Evolutionary conservation across 2,797 vertebrate species (phyloP), one percentile per base, ranked within the genome.

Genomic region (Sebastes cheni): DNA sequence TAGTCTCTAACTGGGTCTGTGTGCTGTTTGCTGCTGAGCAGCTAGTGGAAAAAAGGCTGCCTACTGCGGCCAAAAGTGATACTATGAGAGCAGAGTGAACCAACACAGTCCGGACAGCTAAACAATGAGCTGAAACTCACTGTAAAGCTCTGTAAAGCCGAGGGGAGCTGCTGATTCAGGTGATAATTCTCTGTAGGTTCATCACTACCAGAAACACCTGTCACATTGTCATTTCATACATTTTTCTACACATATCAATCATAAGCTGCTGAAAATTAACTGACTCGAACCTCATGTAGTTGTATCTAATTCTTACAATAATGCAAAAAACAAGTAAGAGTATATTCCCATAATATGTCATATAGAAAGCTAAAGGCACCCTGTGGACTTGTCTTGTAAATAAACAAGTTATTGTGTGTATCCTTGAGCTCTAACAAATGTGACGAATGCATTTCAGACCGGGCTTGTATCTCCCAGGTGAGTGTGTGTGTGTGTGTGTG

Each of bases 41-140:
- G 50, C 18, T 52, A 10, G 50, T 52, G 58, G 25, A 60, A 30
- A 29, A 30, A 16, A 30, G 58, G 27, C 27, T 18, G 7, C 46
- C 46, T 50, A 0, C 46, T 50, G 7, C 46, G 0, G 27, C 27
- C 58, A 56, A 56, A 56, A 56, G 0, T 22, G 20, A 54, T 0
- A 22, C 52, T 50, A 50, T 50, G 46, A 54, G 52, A 54, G 52
- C 9, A 54, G 52, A 54, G 52, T 54, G 52, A 54, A 50, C 46
- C 18, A 50, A 50, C 46, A 50, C 46, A 50, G 46, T 8, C 46
- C 16, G 0, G 46, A 50, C 46, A 50, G 46, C 46, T 50, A 50
- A 50, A 50, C 46, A 50, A 46, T 46, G 42, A 46, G 42, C 42
- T 46, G 42, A 46, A 18, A 46, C 0, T 46, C 42, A 46, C 16